phyloP scores from a whole-genome alignment of 1,140 invertebrate genomes.

The Lasioglossum baleicum region DNA sequence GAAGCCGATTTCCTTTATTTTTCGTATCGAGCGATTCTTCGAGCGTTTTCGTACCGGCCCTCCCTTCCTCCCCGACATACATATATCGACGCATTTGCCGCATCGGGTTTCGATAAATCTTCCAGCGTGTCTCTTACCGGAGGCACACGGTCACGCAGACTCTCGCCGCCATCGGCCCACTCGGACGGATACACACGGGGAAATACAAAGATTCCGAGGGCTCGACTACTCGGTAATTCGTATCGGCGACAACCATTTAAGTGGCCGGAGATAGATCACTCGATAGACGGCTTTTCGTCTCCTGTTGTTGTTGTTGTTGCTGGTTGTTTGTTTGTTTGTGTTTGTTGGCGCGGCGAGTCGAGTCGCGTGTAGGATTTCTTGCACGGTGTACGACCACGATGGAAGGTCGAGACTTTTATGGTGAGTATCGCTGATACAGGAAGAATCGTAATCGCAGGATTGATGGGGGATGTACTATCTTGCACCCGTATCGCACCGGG shows the following conservation, averaged over 20 bases:
- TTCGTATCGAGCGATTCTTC: constrained; percentile 61
- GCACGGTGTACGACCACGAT: not conserved
- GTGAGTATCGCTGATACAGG: not conserved
- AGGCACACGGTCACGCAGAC: constrained; percentile 55
- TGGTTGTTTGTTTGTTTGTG: not conserved
- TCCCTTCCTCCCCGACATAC: constrained; percentile 32
- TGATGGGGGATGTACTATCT: too few relatives aligned
- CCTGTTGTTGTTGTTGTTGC: not conserved
- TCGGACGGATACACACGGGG: constrained; percentile 47
- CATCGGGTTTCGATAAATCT: constrained; percentile 66
- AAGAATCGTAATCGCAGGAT: not conserved
- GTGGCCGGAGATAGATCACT: constrained; percentile 37
- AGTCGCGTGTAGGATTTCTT: constrained; percentile 6
- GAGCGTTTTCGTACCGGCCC: constrained; percentile 54
- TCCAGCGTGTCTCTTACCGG: constrained; percentile 47
- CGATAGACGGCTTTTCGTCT: constrained; percentile 39
- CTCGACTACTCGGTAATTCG: constrained; percentile 46
- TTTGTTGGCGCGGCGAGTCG: not conserved
- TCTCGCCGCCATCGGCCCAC: constrained; percentile 33
- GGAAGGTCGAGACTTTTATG: not conserved
- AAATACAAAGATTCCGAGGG: constrained; percentile 48
- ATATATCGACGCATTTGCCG: constrained; percentile 55
- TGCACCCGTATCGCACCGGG: not conserved
- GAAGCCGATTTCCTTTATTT: constrained; percentile 55
- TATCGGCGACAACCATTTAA: constrained; percentile 51